Base-by-base conservation (phyloP, 2,797 vertebrate species). In the Periparus ater region DNA sequence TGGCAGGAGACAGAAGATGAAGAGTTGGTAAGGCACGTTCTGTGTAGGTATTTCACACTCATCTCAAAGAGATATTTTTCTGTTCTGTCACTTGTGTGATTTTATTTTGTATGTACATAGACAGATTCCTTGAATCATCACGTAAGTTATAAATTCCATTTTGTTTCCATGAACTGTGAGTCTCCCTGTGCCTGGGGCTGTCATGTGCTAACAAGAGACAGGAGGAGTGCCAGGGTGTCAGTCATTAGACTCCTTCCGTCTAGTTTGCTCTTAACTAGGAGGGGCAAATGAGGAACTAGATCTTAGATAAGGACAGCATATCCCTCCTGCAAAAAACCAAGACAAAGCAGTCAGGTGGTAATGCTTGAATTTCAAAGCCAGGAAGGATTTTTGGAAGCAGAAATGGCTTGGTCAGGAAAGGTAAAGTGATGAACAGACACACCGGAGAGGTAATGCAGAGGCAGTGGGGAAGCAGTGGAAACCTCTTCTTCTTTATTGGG, bases 131-230 rank as follows among this genome's bases (percentile, higher is more conserved):
- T 93, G 74, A 85, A 93, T 94, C 83, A 88, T 95, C 88, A 90
- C 83, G 5, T 60, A 63, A 84, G 80, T 93, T 95, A 82, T 23
- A 91, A 95, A 95, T 93, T 95, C 90, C 45, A 71, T 90, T 95
- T 86, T 93, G 79, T 91, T 96, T 93, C 89, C 58, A 40, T 95
- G 94, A 96, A 90, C 93, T 84, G 91, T 73, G 86, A 85, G 84
- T 87, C 74, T 90, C 57, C 55, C 66, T 74, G 88, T 91, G 74
- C 91, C 84, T 93, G 90, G 85, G 93, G 67, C 83, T 96, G 90
- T 96, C 94, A 91, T 94, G 91, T 96, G 94, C 88, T 95, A 91
- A 96, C 93, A 62, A 79, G 95, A 96, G 80, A 78, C 92, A 94
- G 88, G 77, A 94, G 73, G 72, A 57, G 55, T 91, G 94, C 95